Conservation (phyloP, 2,113 vertebrate genomes). For the Empidonax alnorum region DNA sequence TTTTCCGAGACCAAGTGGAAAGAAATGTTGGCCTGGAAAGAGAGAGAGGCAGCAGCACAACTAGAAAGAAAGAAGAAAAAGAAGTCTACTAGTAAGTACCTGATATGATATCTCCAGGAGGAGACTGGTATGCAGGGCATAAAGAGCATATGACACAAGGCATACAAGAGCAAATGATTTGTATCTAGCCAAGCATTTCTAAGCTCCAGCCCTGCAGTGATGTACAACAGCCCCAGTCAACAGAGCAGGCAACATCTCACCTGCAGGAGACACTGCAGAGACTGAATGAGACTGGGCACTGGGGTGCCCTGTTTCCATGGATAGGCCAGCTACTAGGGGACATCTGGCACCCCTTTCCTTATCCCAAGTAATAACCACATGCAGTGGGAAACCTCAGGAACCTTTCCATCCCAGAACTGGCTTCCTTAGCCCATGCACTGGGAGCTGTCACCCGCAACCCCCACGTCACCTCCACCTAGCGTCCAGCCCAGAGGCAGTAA, state of each 20-base stretch:
- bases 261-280: neutral
- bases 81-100: neutral
- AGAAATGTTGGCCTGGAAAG: neutral
- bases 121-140: neutral
- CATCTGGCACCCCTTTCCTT: neutral
- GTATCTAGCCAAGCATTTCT: neutral
- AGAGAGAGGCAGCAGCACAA: neutral
- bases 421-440: neutral
- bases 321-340: neutral
- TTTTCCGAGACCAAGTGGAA: neutral
- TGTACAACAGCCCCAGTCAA: neutral
- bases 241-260: neutral
- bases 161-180: neutral
- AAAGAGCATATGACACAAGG: neutral
- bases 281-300: neutral
- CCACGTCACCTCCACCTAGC: neutral
- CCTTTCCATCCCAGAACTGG: neutral
- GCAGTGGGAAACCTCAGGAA: neutral
- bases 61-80: neutral
- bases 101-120: neutral
- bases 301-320: neutral
- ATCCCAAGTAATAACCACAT: neutral
- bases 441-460: neutral
- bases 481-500: neutral
- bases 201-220: neutral